Base-by-base conservation (phyloP, 1,140 invertebrate species). In the Stegodyphus dumicola region DNA sequence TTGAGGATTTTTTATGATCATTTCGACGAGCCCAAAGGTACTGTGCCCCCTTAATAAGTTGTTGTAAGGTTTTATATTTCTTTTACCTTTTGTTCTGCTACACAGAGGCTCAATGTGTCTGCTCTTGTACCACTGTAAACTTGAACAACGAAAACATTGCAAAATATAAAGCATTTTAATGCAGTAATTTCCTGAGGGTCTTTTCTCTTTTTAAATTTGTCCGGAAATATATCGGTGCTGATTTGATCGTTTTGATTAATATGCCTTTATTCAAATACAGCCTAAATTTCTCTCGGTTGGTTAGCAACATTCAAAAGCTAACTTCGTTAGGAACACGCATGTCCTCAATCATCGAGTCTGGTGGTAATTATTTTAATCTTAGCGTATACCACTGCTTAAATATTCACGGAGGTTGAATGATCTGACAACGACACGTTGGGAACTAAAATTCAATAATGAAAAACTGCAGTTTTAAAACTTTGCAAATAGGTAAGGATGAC, bases 161-260 rank as follows among this genome's bases (percentile, higher is more conserved):
- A 70, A 79, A 70, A 65, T n/a, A 33, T 53, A 79, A 33, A 15
- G 53, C 13, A 33, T 33, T 79, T 79, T 70, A 48, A 70, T 70
- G 66, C 53, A 79, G 49, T 53, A 64, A 81, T 81, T 81, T 81
- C 78, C 78, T 81, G 70, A 71, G 64, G 17, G 56, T 73, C 13
- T 33, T 60, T 17, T 48, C 13, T 51, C 78, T 81, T 81, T 81
- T 81, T 81, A 53, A 81, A 81, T 73, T 81, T 54, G 56, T 17
- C 56, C 67, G 67, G 70, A 81, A 81, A 81, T 81, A 73, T 81
- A 81, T 81, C 54, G 77, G 77, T 70, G 65, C 17, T 56, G 69
- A 81, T 81, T 81, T 81, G 70, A 73, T 81, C 52, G 53, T 81
- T 81, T 81, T 81, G 78, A 81, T 81, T 81, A 81, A 81, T 81